Base-by-base conservation (phyloP, 2,888 invertebrate genomes). In the Drosophila sordidula region DNA sequence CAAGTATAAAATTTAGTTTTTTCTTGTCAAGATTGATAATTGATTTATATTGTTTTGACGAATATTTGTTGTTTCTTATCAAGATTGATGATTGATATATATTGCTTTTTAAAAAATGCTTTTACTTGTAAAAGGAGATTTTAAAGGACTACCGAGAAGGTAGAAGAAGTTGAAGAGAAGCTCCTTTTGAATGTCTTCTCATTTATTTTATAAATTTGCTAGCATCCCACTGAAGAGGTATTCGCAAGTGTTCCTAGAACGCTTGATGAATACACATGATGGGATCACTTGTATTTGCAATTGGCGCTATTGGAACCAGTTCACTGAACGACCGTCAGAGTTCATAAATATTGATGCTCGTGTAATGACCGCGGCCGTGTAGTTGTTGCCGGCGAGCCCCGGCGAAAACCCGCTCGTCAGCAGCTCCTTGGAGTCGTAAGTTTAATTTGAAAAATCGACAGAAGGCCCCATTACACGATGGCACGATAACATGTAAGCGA, bases 401-500 rank as follows among this genome's bases (percentile, higher is more conserved):
- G 29, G 9, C 29, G 18, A 4, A 41, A 18, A 18, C 14, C 8
- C 8, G 38, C 3, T 14, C n/a, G 14, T 38, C 38, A 14, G 29
- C 14, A 38, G 38, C 16, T 39, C 9, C 39, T 39, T 16, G 41
- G 32, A 72, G 75, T 85, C 72, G 65, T 65, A 50, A 57, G 59
- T 82, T 78, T 79, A 85, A 86, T 70, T 74, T 72, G 73, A 68
- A 80, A 79, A 75, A 75, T 78, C 73, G 77, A 83, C 84, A 80
- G 83, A 75, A 66, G 68, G 63, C 71, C 75, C 76, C 76, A 84
- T 86, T 88, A 88, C 88, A 86, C 77, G 88, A 83, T 79, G 67
- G 77, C 42, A 68, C 73, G 86, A 88, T 86, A 81, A 72, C 80
- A 80, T 87, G 87, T 87, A 88, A 88, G 89, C 84, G 86, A 88